These are phyloP conservation scores for Chiloscyllium plagiosum DNA, from an alignment of 2,113 vertebrate genomes.

Conservation along the genomic window DNA sequence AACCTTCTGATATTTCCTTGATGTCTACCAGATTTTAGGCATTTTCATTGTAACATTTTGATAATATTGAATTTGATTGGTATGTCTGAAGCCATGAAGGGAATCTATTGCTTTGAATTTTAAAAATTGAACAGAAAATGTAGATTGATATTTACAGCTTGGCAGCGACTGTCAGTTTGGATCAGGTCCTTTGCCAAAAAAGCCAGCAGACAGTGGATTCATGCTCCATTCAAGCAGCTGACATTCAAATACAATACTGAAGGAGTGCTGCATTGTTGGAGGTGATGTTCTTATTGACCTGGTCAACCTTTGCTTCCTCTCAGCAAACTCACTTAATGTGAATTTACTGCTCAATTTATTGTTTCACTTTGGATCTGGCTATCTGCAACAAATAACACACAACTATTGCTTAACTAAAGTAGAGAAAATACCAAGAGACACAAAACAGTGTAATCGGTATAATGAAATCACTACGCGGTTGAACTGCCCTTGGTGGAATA, in stretches of 20 bases:
- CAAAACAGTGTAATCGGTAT: background rate
- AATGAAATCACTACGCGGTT: background rate
- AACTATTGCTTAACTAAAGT: background rate
- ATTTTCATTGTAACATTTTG: background rate
- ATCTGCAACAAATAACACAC: background rate
- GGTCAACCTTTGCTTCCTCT: background rate
- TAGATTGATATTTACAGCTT: background rate
- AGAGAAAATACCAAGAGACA: background rate
- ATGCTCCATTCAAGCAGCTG: background rate
- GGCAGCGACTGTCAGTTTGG: background rate
- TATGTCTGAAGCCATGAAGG: background rate
- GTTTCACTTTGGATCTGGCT: background rate
- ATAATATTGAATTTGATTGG: background rate
- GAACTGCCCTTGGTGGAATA: background rate
- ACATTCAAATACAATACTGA: background rate
- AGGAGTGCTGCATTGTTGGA: background rate
- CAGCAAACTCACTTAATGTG: background rate
- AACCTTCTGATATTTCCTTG: background rate
- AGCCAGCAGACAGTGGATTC: background rate
- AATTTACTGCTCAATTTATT: background rate
- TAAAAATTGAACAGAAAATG: background rate
- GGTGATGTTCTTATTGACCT: background rate
- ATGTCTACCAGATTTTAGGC: background rate
- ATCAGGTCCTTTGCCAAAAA: background rate
- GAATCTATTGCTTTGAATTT: background rate